Conservation (phyloP, 2,888 invertebrate species). For the Apotomis turbidana region DNA sequence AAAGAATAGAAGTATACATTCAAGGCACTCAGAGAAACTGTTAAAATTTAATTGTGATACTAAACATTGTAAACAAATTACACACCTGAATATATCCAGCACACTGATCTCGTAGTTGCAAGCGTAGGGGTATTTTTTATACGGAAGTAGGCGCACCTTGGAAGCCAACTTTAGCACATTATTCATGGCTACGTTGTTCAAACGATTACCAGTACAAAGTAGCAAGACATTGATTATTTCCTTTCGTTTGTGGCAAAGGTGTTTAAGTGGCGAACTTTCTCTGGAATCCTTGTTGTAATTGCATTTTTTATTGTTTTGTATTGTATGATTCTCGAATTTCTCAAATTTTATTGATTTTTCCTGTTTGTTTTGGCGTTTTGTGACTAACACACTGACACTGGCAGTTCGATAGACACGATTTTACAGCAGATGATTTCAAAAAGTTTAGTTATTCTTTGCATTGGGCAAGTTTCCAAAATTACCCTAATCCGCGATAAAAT, state of each 20-base stretch:
- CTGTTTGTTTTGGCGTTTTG: background rate
- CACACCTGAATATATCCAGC: conserved; percentile 50
- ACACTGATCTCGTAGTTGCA: conserved; percentile 54
- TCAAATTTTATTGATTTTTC: background rate
- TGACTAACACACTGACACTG: background rate
- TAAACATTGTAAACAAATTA: too few relatives aligned
- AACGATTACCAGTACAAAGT: too few relatives aligned
- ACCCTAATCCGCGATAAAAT: too few relatives aligned
- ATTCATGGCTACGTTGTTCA: too few relatives aligned
- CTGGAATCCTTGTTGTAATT: too few relatives aligned
- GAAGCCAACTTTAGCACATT: too few relatives aligned
- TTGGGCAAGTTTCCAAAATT: background rate
- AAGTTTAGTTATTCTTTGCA: background rate
- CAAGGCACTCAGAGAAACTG: too few relatives aligned
- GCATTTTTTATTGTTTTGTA: background rate
- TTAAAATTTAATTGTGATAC: too few relatives aligned
- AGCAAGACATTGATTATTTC: too few relatives aligned
- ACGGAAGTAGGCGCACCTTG: conserved; percentile 53
- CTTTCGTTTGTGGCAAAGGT: too few relatives aligned
- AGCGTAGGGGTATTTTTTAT: conserved; percentile 57
- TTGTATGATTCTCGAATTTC: background rate
- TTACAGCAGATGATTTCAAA: background rate
- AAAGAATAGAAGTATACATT: too few relatives aligned
- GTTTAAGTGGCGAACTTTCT: too few relatives aligned
- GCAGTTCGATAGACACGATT: background rate